These are phyloP conservation scores for Sceloporus undulatus DNA, from an alignment of 2,113 vertebrate species.

Conservation along the genomic window DNA sequence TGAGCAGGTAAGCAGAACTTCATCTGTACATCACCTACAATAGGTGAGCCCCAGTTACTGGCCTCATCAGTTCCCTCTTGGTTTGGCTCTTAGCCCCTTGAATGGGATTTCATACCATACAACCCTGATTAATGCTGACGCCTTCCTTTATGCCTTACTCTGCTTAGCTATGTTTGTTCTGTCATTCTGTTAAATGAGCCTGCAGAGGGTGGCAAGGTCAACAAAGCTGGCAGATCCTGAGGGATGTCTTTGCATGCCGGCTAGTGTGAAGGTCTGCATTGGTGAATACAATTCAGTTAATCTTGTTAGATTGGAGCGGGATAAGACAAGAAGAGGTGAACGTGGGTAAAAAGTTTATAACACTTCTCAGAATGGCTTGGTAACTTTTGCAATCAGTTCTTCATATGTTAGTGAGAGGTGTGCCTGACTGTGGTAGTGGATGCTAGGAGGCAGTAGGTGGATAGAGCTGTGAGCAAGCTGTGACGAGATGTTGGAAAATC, in stretches of 20 bases:
- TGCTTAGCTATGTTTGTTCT: not conserved
- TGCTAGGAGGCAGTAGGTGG: not conserved
- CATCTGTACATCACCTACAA: not conserved
- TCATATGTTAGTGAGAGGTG: not conserved
- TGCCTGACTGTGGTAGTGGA: not conserved
- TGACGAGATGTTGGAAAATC: not conserved
- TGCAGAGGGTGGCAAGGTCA: not conserved
- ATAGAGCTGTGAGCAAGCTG: not conserved
- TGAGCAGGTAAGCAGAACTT: conserved; percentile 85
- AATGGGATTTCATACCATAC: not conserved
- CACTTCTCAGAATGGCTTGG: not conserved
- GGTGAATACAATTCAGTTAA: not conserved
- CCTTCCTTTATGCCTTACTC: not conserved
- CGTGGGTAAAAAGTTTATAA: not conserved
- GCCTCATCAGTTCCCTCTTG: not conserved
- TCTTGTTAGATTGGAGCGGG: not conserved
- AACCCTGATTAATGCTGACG: not conserved
- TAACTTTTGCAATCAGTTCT: not conserved
- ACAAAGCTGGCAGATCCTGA: not conserved
- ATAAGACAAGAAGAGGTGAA: not conserved
- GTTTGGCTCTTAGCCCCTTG: not conserved
- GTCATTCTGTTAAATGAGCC: conserved; percentile 7
- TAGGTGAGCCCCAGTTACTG: not conserved
- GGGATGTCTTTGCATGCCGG: not conserved
- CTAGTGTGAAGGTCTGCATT: not conserved